A percentile compares a stretch with the other conserved stretches of the same genome.
Evolutionary conservation across 2,113 vertebrate genomes (phyloP).

Genomic region (Fulica atra): DNA sequence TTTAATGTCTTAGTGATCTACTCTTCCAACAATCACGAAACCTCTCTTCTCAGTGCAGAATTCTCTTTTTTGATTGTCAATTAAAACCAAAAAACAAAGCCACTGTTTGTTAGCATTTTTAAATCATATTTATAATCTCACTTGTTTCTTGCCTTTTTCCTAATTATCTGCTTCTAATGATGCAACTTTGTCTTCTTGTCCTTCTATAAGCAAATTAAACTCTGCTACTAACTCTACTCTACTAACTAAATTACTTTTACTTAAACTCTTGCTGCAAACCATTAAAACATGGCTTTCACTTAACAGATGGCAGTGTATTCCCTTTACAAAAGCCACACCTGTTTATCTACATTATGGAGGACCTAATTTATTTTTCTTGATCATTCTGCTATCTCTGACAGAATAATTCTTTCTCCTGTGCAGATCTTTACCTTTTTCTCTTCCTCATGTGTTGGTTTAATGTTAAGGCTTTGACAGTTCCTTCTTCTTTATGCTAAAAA

Average conservation of each 20-base stretch:
- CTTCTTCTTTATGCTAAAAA: background rate
- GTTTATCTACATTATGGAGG: conserved; percentile 38
- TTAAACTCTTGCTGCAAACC: background rate
- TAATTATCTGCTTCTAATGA: background rate
- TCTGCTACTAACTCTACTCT: background rate
- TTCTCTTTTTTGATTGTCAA: background rate
- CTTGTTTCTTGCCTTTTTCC: background rate
- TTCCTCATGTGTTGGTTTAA: background rate
- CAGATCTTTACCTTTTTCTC: background rate
- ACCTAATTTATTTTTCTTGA: conserved; percentile 43
- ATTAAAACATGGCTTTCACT: background rate
- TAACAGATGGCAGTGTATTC: background rate
- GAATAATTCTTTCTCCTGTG: conserved; percentile 34
- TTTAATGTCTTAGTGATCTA: background rate
- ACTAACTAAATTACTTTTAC: background rate
- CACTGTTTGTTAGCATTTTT: background rate
- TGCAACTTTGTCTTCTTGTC: background rate
- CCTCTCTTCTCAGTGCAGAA: background rate
- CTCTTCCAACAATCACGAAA: background rate
- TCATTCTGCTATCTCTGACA: conserved; percentile 15
- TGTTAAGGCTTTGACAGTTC: background rate
- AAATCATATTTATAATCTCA: background rate
- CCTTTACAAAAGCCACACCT: background rate
- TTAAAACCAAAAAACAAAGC: background rate
- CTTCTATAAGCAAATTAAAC: background rate